Evolutionary conservation across 2,113 vertebrate species (phyloP).

Genomic region (Capricornis sumatraensis): DNA sequence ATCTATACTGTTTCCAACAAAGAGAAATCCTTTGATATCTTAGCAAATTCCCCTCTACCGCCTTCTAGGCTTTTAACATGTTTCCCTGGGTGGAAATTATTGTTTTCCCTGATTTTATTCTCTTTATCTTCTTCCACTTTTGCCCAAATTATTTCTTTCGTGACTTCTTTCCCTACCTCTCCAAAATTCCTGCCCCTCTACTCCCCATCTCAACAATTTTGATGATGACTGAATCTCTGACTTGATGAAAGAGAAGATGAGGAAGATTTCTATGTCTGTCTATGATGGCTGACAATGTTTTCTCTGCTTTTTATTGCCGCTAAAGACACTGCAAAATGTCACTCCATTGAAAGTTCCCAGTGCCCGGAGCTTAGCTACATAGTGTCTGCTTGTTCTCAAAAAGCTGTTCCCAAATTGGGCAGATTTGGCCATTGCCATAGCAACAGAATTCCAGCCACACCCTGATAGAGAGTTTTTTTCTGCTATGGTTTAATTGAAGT

Average conservation of each 20-base stretch:
- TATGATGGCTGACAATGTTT: not conserved
- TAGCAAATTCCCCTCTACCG: not conserved
- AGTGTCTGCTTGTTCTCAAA: not conserved
- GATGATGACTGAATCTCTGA: not conserved
- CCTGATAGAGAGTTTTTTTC: not conserved
- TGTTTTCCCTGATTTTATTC: not conserved
- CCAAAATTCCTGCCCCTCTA: not conserved
- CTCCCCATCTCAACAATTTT: not conserved
- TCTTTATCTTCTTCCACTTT: not conserved
- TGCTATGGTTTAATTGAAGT: not conserved
- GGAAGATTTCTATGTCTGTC: not conserved
- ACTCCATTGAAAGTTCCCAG: not conserved
- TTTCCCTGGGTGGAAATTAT: not conserved
- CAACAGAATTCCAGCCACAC: not conserved
- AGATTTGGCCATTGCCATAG: not conserved
- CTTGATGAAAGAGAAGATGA: not conserved
- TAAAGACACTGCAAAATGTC: not conserved
- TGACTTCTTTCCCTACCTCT: not conserved
- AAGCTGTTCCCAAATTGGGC: not conserved
- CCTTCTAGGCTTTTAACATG: not conserved
- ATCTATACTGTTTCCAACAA: not conserved
- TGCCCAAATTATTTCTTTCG: not conserved
- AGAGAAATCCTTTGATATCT: not conserved
- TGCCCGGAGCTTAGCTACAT: no score
- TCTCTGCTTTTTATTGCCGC: not conserved